These are phyloP conservation scores for Ctenochaetus hawaiiensis DNA, from an alignment of 2,797 vertebrate species.

Conservation along the genomic window DNA sequence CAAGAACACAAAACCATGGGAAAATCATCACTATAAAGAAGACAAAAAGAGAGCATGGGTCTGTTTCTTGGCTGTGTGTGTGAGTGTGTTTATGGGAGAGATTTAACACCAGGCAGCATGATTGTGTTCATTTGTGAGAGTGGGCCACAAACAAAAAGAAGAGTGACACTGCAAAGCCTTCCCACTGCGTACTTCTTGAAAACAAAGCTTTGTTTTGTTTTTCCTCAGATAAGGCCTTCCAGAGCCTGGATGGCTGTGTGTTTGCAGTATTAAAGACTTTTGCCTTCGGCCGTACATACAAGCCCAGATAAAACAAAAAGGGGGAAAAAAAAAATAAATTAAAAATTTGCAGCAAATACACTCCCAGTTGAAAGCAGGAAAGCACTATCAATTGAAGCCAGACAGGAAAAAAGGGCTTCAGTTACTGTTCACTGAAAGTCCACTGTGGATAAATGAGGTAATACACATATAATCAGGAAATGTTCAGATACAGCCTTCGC, in stretches of 20 bases:
- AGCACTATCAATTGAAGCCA: slow-evolving; percentile 53
- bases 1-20: not conserved
- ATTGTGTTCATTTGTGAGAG: slow-evolving; percentile 27
- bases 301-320: slow-evolving; percentile 33
- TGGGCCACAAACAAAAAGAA: slow-evolving; percentile 37
- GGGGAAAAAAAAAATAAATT: not conserved
- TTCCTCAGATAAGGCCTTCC: slow-evolving; percentile 51
- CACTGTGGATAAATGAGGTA: slow-evolving; percentile 56
- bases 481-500: slow-evolving; percentile 53
- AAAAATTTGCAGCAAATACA: slow-evolving; percentile 40
- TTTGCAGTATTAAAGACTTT: slow-evolving; percentile 60
- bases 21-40: not conserved
- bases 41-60: not conserved
- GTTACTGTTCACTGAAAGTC: slow-evolving; percentile 20
- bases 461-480: slow-evolving; percentile 72
- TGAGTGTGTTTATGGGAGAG: not conserved
- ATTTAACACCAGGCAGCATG: slow-evolving; percentile 18
- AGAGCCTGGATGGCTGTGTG: slow-evolving; percentile 47
- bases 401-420: slow-evolving; percentile 40
- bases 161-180: slow-evolving; percentile 26
- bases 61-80: not conserved
- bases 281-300: slow-evolving; percentile 38
- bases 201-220: slow-evolving; percentile 63
- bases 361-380: slow-evolving; percentile 48
- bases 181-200: slow-evolving; percentile 40